Evolutionary conservation across 1,140 invertebrate species (phyloP).

Genomic region (Akabosia matsudoensis): DNA sequence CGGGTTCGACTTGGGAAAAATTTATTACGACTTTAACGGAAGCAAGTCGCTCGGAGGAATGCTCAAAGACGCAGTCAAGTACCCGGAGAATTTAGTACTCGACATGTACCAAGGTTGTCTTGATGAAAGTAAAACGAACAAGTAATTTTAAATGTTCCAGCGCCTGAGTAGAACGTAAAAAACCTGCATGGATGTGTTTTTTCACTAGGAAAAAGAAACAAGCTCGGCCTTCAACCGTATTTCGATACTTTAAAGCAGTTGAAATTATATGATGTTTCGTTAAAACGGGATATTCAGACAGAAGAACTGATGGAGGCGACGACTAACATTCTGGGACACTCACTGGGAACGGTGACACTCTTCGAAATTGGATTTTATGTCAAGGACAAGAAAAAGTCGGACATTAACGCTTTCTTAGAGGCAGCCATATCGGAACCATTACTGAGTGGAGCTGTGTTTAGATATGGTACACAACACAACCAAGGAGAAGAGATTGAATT

Average conservation of each 20-base stretch:
- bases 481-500: too few species aligned
- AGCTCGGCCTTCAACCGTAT: background rate
- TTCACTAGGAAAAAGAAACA: background rate
- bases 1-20: background rate
- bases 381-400: too few species aligned
- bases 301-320: background rate
- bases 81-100: background rate
- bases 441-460: too few species aligned
- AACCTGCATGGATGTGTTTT: background rate
- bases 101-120: conserved; percentile 5
- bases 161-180: background rate
- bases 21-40: background rate
- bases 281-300: background rate
- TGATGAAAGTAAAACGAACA: background rate
- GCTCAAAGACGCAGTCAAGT: background rate
- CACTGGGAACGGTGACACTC: too few species aligned
- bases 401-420: too few species aligned
- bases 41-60: background rate
- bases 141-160: background rate
- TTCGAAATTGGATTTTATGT: too few species aligned
- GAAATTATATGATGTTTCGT: background rate
- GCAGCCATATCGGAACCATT: too few species aligned
- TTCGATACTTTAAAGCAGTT: background rate
- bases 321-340: background rate
- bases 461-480: too few species aligned